Base-by-base conservation (phyloP, 2,797 vertebrate species). In the Cryptoblepharus egeriae region DNA sequence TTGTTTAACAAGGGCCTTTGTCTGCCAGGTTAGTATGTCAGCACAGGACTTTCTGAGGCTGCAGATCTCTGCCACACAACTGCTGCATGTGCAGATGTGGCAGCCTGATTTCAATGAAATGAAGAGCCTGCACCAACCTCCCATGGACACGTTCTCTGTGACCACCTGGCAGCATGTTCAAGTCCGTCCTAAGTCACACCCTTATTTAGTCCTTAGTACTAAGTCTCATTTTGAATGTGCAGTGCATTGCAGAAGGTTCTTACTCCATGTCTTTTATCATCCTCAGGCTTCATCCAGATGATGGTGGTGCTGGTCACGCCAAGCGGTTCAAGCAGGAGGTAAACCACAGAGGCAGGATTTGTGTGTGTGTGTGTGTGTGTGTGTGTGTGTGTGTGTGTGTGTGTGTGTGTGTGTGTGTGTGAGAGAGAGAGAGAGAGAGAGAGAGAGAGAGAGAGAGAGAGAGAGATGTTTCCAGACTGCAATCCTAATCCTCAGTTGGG, bases 291-390 rank as follows among this genome's bases (percentile, higher is more conserved):
- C 95, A 94, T 45, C 85, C 96, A 16, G 98, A 98, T 57, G 98
- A 98, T 77, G 88, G 92, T 72, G 91, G 94, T 69, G 91, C 94
- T 11, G 81, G 95, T 3, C 89, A 90, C 28, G 93, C 95, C 85
- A 99, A 99, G 94, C 96, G 97, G 90, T 94, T 96, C 69, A 98
- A 97, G 91, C 97, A 97, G 32, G 98, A 99, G 97, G 98, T 98
- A 89, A 91, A 96, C 90, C 74, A 13, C 3, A 6, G 0, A 75
- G 69, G 28, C 15, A 32, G 2, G 2, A n/a, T 35, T 11, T 58
- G n/a, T 63, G 12, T 10, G 11, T 15, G 6, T 13, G 15, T 28
- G 39, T 69, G n/a, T n/a, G n/a, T n/a, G n/a, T n/a, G n/a, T 58
- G n/a, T 63, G 12, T 10, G 11, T 15, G 6, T 13, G 15, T 28